Percentiles rank a stretch among this genome's conserved stretches.
phyloP scores from a whole-genome alignment of 1,140 invertebrate genomes.

The Platyscapa corneri region DNA sequence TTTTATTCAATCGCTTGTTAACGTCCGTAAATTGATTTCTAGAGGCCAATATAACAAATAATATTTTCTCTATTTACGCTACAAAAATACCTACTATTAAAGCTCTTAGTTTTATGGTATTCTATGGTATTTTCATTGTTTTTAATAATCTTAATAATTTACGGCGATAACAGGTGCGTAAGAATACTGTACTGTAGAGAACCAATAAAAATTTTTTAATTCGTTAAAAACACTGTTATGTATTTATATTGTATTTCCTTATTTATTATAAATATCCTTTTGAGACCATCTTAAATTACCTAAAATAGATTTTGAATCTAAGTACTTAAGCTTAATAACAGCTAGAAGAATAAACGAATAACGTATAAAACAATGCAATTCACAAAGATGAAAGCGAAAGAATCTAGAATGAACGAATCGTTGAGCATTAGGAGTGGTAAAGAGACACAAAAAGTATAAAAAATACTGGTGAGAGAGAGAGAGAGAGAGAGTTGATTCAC shows the following conservation, averaged over 20 bases:
- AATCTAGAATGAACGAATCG: conserved; percentile 51
- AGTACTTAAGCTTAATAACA: not conserved
- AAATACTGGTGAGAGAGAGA: conserved; percentile 44
- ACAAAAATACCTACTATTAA: not conserved
- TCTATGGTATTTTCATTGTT: not conserved
- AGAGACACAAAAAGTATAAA: conserved; percentile 42
- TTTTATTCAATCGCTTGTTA: conserved; percentile 25
- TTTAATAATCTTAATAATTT: too few relatives aligned
- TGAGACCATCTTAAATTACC: not conserved
- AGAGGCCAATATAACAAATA: not conserved
- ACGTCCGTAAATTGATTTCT: not conserved
- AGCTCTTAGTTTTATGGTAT: too few relatives aligned
- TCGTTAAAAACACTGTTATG: too few relatives aligned
- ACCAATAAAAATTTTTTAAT: too few relatives aligned
- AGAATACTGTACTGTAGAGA: too few relatives aligned
- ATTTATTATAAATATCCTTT: not conserved
- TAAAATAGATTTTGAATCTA: not conserved
- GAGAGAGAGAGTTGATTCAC: conserved; percentile 32
- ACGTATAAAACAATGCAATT: conserved; percentile 28
- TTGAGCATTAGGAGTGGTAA: conserved; percentile 35
- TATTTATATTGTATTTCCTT: too few relatives aligned
- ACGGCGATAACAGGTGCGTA: too few relatives aligned
- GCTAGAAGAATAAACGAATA: conserved; percentile 21
- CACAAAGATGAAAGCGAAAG: conserved; percentile 34
- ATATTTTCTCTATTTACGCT: not conserved